These are phyloP conservation scores for Lathronympha strigana DNA, from an alignment of 2,888 invertebrate genomes.

Conservation along the genomic window DNA sequence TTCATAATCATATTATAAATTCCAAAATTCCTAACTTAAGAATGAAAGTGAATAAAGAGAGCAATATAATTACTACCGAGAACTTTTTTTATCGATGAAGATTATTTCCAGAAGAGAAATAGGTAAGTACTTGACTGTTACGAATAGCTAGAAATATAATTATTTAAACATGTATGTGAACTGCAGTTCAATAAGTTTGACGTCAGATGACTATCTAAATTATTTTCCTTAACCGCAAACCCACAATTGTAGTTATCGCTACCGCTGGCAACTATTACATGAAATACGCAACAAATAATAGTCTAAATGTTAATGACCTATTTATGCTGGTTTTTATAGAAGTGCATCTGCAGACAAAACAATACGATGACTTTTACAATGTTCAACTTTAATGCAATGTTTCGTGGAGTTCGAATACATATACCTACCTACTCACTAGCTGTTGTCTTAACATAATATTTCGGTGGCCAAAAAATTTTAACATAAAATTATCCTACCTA, in stretches of 20 bases:
- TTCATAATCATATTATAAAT: too few species aligned
- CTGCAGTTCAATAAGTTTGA: slow-evolving; percentile 8
- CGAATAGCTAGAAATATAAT: background rate
- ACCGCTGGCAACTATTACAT: background rate
- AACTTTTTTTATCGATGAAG: too few species aligned
- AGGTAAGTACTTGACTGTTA: background rate
- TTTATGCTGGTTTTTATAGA: slow-evolving; percentile 16
- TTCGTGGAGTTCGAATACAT: background rate
- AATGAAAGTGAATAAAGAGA: too few species aligned
- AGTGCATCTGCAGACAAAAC: background rate
- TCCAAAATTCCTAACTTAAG: too few species aligned
- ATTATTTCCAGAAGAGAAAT: too few species aligned
- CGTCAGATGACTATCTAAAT: slow-evolving; percentile 14
- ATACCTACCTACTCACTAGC: too few species aligned
- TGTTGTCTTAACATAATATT: background rate
- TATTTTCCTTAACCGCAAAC: slow-evolving; percentile 28
- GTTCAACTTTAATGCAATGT: background rate
- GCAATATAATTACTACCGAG: too few species aligned
- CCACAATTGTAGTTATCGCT: slow-evolving; percentile 1
- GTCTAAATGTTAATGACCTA: slow-evolving; percentile 1
- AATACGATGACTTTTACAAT: background rate
- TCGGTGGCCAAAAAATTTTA: too few species aligned
- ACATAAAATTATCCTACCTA: too few species aligned
- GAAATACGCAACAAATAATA: slow-evolving; percentile 14
- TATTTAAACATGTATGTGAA: too few species aligned